A percentile compares a stretch with the other conserved stretches of the same genome.
Conservation (phyloP, 2,797 vertebrate species). For the Phoxinus dragarum region DNA sequence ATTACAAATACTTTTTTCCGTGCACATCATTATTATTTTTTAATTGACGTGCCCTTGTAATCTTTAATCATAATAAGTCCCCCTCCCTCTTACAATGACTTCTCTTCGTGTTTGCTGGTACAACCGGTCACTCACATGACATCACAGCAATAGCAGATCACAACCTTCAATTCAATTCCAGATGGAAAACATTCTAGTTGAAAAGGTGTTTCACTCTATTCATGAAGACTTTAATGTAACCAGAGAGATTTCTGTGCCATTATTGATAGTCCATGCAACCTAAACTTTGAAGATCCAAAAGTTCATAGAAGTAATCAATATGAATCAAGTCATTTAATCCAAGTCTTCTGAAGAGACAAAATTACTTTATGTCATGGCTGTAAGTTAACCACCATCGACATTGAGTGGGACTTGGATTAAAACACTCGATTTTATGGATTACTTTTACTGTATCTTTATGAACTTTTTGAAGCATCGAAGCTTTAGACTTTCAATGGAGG, state of each 20-base stretch:
- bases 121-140: too few relatives aligned
- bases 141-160: background rate
- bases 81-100: too few relatives aligned
- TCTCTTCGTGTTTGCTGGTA: background rate
- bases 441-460: too few relatives aligned
- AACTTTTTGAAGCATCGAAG: too few relatives aligned
- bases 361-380: too few relatives aligned
- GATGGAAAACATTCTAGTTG: too few relatives aligned
- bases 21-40: background rate
- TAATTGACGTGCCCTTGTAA: background rate
- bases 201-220: too few relatives aligned
- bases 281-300: background rate
- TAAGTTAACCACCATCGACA: too few relatives aligned
- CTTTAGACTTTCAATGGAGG: too few relatives aligned
- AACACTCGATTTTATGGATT: too few relatives aligned
- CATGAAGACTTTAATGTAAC: background rate
- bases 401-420: too few relatives aligned
- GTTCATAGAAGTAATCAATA: background rate
- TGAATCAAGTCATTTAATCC: background rate
- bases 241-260: background rate
- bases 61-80: too few relatives aligned
- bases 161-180: background rate
- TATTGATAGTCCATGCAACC: background rate
- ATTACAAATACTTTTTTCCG: background rate
- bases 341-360: background rate